Percentiles rank a stretch among this genome's conserved stretches.
phyloP scores from a whole-genome alignment of 2,113 vertebrate genomes.

The Nesoenas mayeri region DNA sequence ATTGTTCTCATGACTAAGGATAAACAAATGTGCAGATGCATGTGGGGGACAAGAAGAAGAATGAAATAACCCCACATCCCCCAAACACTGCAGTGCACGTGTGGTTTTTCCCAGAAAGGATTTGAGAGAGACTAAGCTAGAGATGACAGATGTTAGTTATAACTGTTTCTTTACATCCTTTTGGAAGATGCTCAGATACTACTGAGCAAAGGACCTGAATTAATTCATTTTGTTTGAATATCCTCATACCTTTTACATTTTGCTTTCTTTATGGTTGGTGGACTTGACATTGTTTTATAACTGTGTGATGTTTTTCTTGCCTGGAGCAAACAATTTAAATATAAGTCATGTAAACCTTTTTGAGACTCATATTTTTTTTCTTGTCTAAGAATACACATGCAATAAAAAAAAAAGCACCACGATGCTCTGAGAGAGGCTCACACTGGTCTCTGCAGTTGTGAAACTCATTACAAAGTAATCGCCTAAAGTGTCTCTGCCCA shows the following conservation, averaged over 20 bases:
- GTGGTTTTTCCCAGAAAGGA: not conserved
- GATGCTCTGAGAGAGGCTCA: not conserved
- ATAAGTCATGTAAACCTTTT: not conserved
- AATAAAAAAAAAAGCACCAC: not conserved
- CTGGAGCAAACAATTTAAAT: conserved; percentile 5
- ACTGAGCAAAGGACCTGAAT: not conserved
- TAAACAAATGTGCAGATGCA: conserved; percentile 11
- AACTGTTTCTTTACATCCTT: not conserved
- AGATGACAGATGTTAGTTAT: not conserved
- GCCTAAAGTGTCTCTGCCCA: not conserved
- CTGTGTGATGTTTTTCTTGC: not conserved
- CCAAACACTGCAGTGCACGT: not conserved
- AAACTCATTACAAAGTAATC: not conserved
- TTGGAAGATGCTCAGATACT: not conserved
- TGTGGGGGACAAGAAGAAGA: not conserved
- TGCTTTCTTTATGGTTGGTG: not conserved
- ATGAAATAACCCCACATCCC: not conserved
- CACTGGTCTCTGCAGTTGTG: not conserved
- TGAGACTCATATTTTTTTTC: not conserved
- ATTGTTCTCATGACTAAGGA: conserved; percentile 4
- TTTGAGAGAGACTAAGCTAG: not conserved
- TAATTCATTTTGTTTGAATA: not conserved
- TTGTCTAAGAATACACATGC: not conserved
- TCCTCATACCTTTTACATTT: not conserved
- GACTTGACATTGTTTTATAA: not conserved